A percentile compares a stretch with the other conserved stretches of the same genome.
These are phyloP conservation scores for Siniperca obscura DNA, from an alignment of 2,797 vertebrate genomes.

Conservation along the genomic window DNA sequence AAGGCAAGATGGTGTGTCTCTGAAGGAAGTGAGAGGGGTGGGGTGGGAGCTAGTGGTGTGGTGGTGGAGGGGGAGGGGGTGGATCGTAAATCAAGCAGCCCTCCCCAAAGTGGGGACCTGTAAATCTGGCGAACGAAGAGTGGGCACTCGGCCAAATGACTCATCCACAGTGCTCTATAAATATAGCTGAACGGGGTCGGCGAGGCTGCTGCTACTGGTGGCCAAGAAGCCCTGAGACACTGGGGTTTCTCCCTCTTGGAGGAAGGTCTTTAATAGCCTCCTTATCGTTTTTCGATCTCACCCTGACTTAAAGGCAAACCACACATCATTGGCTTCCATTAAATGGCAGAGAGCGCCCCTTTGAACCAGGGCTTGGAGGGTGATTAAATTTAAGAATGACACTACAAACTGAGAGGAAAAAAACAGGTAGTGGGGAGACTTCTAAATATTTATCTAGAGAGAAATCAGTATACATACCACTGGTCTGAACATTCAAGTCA, in stretches of 20 bases:
- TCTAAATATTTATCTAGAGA: conserved; percentile 77
- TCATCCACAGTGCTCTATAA: conserved; percentile 81
- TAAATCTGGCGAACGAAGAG: conserved; percentile 81
- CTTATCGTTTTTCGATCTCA: conserved; percentile 56
- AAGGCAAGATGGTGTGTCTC: conserved; percentile 72
- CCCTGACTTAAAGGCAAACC: conserved; percentile 40
- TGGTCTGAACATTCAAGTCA: conserved; percentile 58
- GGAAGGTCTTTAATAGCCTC: conserved; percentile 65
- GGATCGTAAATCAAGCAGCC: conserved; percentile 79
- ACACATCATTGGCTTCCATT: conserved; percentile 40
- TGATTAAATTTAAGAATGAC: conserved; percentile 31
- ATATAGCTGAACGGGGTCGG: conserved; percentile 76
- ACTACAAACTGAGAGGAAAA: conserved; percentile 23
- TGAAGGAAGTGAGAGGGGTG: conserved; percentile 71
- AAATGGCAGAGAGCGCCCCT: conserved; percentile 13
- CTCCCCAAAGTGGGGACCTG: conserved; percentile 76
- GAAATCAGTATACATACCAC: conserved; percentile 76
- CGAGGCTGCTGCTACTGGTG: conserved; percentile 76
- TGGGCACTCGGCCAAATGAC: conserved; percentile 80
- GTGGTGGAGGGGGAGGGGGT: conserved; percentile 44
- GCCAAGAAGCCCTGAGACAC: conserved; percentile 65
- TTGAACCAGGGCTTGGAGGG: conserved; percentile 15
- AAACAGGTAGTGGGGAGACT: neutral
- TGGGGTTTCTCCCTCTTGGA: conserved; percentile 51
- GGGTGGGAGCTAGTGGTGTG: conserved; percentile 58